Base-by-base conservation (phyloP, 2,113 vertebrate species). In the Kryptolebias marmoratus region DNA sequence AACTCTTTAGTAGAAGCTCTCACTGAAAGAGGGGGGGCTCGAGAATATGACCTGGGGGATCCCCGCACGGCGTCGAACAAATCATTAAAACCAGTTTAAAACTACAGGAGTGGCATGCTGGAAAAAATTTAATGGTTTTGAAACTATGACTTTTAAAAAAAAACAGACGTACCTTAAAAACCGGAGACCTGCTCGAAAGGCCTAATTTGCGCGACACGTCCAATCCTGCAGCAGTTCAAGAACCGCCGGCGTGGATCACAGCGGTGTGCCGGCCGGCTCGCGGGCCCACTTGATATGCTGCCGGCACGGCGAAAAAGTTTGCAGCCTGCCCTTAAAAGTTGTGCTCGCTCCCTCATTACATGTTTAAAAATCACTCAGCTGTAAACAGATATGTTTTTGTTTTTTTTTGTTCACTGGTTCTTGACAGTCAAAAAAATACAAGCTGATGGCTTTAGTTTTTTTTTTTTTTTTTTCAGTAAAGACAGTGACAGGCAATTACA, bases 401-500 rank as follows among this genome's bases (percentile, higher is more conserved):
- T 12, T 44, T 13, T n/a, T 48, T 48, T 2, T 50, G 16, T 1
- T 2, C 7, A 31, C 5, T 4, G 39, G 30, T 36, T 71, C 60
- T 56, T 15, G 6, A 61, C 68, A 73, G 56, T 30, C 32, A 42
- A 47, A 82, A 42, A 78, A 74, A 53, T 15, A 52, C 63, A 55
- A 72, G 71, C 52, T 32, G 62, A 74, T 83, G 71, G 50, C 66
- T 53, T 86, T 68, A 71, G 63, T 56, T 75, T 78, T 22, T 22
- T 22, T 22, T 73, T 22, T 22, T 73, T 22, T 22, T 22, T 22
- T 67, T 65, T 67, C 68, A 42, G 63, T 75, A 69, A 84, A 79
- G 61, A 77, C 66, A 70, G 62, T 79, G 80, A 81, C 79, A 79
- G 66, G 83, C 80, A 85, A 88, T 87, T 85, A 89, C 60, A 71